Base-by-base conservation (phyloP, 2,113 vertebrate species). In the Triplophysa dalaica region DNA sequence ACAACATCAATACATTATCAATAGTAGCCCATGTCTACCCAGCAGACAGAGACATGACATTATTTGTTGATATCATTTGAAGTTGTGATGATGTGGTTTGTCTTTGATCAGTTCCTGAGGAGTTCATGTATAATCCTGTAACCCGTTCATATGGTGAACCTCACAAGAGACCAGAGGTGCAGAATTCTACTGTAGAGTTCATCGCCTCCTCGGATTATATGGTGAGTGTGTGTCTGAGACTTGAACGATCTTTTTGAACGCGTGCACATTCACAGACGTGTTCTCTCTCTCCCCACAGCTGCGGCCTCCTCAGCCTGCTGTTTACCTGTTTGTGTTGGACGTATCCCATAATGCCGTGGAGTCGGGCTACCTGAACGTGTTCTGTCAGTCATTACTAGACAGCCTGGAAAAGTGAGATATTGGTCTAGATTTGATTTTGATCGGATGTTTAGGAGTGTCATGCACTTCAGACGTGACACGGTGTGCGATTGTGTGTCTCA, bases 191-290 rank as follows among this genome's bases (percentile, higher is more conserved):
- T 0, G 96, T 99, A 84, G 98, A 99, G 87, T 99, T 99, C 89
- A 98, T 99, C 60, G 98, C 97, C 81, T 98, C 98, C 74, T 99
- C 98, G 0, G 98, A 99, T 86, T 99, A 99, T 80, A 99, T 99
- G 98, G 98, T 98, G 90, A 92, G 80, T 9, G 24, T 33, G 56
- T 70, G 56, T 10, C 24, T 22, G 48, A 62, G 12, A 3, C 10
- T 70, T 10, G 50, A 9, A 24, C 5, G 14, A 14, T n/a, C 13
- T 21, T 21, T 14, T 43, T 60, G 38, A 52, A 48, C 10, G 0
- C 17, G 19, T 17, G 9, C 7, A 41, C 41, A 29, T 43, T 56
- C 24, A 48, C 70, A 16, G 10, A 43, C 14, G 4, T 64, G 69
- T 38, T 13, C 26, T 62, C 54, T 63, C 38, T 65, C 56, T 63